These are phyloP conservation scores for Kudoa iwatai DNA, from an alignment of 30 jellyfish, hydroid and myxozoan genomes.

Conservation along the genomic window DNA sequence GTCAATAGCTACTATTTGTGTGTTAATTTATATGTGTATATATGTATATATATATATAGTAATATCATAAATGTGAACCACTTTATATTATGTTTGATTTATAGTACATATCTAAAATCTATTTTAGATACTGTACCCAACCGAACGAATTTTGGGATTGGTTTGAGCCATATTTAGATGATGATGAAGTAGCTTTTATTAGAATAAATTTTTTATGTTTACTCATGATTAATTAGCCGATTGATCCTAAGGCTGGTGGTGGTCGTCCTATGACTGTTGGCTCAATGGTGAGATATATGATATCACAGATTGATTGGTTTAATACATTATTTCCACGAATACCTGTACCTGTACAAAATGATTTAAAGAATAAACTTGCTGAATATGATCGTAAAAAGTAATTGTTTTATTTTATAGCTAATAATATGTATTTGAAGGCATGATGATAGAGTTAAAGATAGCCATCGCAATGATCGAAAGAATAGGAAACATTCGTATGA, in stretches of 20 bases:
- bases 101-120: no score
- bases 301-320: slow-evolving; percentile 38
- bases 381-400: no score
- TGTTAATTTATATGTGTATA: not conserved
- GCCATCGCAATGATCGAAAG: no score
- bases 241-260: slow-evolving; percentile 20
- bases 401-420: no score
- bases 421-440: no score
- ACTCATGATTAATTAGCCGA: slow-evolving; percentile 2
- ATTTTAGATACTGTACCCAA: slow-evolving; percentile 25
- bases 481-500: no score
- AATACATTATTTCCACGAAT: slow-evolving; percentile 68
- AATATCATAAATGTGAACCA: no score
- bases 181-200: slow-evolving; percentile 65
- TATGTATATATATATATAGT: no score
- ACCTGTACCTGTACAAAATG: slow-evolving; percentile 54
- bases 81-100: no score
- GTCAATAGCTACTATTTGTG: no score
- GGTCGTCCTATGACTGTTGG: slow-evolving; percentile 72
- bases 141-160: slow-evolving; percentile 61
- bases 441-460: no score
- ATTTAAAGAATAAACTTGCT: slow-evolving; percentile 1
- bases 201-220: not conserved
- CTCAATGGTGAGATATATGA: slow-evolving; percentile 23
- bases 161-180: slow-evolving; percentile 61